phyloP scores from a whole-genome alignment of 2,113 vertebrate species.

The Pterocles gutturalis region DNA sequence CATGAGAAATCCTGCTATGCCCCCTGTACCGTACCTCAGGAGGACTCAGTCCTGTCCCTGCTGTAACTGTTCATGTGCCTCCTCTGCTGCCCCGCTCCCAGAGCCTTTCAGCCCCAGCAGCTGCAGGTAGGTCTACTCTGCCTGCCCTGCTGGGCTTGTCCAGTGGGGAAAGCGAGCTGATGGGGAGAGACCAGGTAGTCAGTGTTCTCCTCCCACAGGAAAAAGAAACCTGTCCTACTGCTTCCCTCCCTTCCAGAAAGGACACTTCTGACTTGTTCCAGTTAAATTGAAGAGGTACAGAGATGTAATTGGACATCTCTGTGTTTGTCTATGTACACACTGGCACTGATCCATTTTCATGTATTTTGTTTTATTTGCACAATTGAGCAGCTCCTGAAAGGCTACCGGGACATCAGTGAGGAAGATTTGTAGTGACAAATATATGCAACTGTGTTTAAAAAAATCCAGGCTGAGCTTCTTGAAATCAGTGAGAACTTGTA shows the following conservation, averaged over 20 bases:
- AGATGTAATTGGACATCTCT: not conserved
- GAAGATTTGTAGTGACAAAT: not conserved
- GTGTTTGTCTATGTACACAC: not conserved
- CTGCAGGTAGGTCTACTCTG: not conserved
- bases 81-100: accelerated
- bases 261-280: not conserved
- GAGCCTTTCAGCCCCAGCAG: not conserved
- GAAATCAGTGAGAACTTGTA: not conserved
- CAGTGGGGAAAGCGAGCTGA: not conserved
- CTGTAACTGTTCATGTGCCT: not conserved
- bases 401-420: not conserved
- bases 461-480: not conserved
- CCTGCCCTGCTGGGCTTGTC: not conserved
- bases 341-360: not conserved
- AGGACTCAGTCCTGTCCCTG: not conserved
- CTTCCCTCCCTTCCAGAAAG: not conserved
- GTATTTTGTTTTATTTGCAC: not conserved
- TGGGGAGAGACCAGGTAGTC: not conserved
- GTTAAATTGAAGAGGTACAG: not conserved
- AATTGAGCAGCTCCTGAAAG: not conserved
- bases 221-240: not conserved
- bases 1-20: not conserved
- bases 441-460: not conserved
- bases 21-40: not conserved
- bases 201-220: not conserved